phyloP scores from a whole-genome alignment of 1,140 invertebrate species.

The Orussus abietinus region DNA sequence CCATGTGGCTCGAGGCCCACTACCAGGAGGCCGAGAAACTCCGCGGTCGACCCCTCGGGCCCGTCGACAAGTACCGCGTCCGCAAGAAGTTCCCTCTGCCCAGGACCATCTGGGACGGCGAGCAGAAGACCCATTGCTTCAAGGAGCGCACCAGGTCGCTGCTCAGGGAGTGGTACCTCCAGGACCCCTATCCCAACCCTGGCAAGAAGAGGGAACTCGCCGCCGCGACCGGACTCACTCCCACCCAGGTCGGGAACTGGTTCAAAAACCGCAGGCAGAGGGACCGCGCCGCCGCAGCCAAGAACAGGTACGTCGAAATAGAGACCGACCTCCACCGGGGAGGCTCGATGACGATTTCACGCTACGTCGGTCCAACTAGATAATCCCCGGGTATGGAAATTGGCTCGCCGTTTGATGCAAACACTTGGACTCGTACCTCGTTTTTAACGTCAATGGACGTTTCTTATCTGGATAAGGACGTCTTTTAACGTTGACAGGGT shows the following conservation, averaged over 20 bases:
- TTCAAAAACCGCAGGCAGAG: constrained; percentile 99
- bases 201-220: constrained; percentile 98
- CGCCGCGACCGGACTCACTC: constrained; percentile 93
- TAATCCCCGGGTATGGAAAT: too few relatives aligned
- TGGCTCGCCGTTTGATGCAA: too few relatives aligned
- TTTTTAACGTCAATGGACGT: too few relatives aligned
- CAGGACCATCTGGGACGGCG: constrained; percentile 99
- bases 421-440: too few relatives aligned
- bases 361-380: too few relatives aligned
- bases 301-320: constrained; percentile 80
- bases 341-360: too few relatives aligned
- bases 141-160: constrained; percentile 95
- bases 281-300: constrained; percentile 97
- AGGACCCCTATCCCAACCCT: constrained; percentile 99
- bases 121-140: constrained; percentile 99
- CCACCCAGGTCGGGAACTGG: constrained; percentile 99
- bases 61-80: constrained; percentile 99
- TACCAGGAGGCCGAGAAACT: constrained; percentile 97
- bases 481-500: too few relatives aligned
- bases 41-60: constrained; percentile 90
- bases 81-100: constrained; percentile 98
- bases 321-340: too few relatives aligned
- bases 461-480: too few relatives aligned
- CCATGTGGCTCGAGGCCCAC: constrained; percentile 97
- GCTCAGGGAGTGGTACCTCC: constrained; percentile 96